These are phyloP conservation scores for Phortica magna DNA, from an alignment of 2,888 invertebrate genomes.

Conservation along the genomic window DNA sequence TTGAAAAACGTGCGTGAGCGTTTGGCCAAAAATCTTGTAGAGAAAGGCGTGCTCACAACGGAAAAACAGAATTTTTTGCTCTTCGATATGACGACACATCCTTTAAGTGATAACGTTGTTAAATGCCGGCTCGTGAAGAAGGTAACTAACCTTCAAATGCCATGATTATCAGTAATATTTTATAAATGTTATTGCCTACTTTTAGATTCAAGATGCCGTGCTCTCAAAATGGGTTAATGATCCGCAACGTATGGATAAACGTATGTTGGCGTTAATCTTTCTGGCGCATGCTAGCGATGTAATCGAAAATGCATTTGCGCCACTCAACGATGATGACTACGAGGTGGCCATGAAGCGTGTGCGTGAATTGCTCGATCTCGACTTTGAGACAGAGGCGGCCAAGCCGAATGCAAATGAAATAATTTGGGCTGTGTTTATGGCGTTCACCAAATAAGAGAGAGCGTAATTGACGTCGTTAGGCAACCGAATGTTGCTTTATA, in stretches of 20 bases:
- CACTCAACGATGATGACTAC: slow-evolving; percentile 97
- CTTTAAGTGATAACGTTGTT: slow-evolving; percentile 95
- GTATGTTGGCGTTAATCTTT: slow-evolving; percentile 94
- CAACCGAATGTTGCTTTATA: slow-evolving; percentile 60
- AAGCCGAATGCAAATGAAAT: slow-evolving; percentile 95
- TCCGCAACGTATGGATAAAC: slow-evolving; percentile 97
- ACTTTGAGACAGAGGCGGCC: slow-evolving; percentile 96
- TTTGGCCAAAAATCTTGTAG: slow-evolving; percentile 98
- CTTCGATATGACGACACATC: slow-evolving; percentile 99
- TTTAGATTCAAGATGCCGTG: slow-evolving; percentile 97
- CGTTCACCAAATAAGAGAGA: slow-evolving; percentile 92
- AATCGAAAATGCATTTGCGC: slow-evolving; percentile 99
- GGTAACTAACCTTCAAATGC: slow-evolving; percentile 78
- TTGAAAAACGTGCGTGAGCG: slow-evolving; percentile 99
- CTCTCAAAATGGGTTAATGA: slow-evolving; percentile 98
- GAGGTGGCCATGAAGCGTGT: slow-evolving; percentile 99
- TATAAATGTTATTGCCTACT: slow-evolving; percentile 46
- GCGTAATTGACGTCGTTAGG: not conserved
- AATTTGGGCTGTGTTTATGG: slow-evolving; percentile 99
- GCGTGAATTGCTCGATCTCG: slow-evolving; percentile 95
- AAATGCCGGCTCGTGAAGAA: slow-evolving; percentile 98
- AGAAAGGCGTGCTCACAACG: slow-evolving; percentile 99
- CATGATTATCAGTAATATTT: not conserved
- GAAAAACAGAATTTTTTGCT: slow-evolving; percentile 99
- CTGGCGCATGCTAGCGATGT: slow-evolving; percentile 99